Conservation (phyloP, 1,140 invertebrate genomes). For the Caenorhabditis remanei region DNA sequence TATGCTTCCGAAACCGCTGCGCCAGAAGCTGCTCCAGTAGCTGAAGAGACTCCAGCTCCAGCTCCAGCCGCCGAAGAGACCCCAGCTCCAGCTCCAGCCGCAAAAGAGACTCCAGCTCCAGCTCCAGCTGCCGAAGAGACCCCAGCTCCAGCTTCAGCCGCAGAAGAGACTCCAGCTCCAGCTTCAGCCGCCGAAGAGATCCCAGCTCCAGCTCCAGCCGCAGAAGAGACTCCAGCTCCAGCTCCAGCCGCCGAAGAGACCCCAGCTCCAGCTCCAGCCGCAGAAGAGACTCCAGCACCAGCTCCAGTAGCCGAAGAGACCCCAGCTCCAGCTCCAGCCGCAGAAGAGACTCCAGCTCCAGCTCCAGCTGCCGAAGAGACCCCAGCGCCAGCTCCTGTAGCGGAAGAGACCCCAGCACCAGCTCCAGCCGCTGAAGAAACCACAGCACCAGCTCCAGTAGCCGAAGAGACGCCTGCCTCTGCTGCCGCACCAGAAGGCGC, state of each 20-base stretch:
- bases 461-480: neutral
- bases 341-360: slow-evolving; percentile 8
- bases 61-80: slow-evolving; percentile 10
- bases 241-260: neutral
- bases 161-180: slow-evolving; percentile 10
- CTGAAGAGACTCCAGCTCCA: slow-evolving; percentile 9
- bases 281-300: slow-evolving; percentile 21
- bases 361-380: slow-evolving; percentile 15
- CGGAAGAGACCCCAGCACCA: slow-evolving; percentile 13
- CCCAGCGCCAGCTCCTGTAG: slow-evolving; percentile 42
- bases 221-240: neutral
- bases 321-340: slow-evolving; percentile 13
- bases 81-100: slow-evolving; percentile 29
- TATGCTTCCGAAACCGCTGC: slow-evolving; percentile 9
- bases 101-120: neutral
- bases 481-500: slow-evolving; percentile 31
- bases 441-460: slow-evolving; percentile 21
- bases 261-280: slow-evolving; percentile 44
- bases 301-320: neutral
- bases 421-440: slow-evolving; percentile 59
- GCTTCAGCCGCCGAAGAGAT: neutral
- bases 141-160: slow-evolving; percentile 9
- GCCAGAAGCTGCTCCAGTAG: neutral
- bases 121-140: slow-evolving; percentile 8
- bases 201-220: slow-evolving; percentile 24